These are phyloP conservation scores for Ischnura elegans DNA, from an alignment of 2,888 invertebrate genomes.

Conservation along the genomic window DNA sequence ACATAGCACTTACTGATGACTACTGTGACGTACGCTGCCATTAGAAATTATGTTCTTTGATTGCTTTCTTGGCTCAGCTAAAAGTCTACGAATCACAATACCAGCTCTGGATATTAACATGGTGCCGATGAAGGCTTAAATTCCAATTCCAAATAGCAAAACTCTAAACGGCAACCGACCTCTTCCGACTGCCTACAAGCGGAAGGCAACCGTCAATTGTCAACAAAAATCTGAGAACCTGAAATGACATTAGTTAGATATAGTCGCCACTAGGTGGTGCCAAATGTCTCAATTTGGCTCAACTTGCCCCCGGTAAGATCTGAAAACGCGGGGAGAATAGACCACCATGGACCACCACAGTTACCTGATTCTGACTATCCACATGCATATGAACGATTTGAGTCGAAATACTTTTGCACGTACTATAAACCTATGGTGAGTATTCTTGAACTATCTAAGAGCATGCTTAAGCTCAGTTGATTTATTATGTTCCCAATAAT, in stretches of 20 bases:
- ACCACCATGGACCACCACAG: no score
- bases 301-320: not conserved
- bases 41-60: not conserved
- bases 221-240: not conserved
- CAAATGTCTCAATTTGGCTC: not conserved
- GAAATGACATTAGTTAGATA: not conserved
- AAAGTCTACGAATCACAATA: not conserved
- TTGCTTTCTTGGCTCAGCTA: not conserved
- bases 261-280: not conserved
- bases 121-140: not conserved
- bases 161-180: not conserved
- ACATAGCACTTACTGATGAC: not conserved
- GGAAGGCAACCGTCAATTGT: not conserved
- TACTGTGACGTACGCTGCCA: not conserved
- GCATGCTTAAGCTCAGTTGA: no score
- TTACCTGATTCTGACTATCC: no score
- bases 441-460: no score
- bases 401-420: no score
- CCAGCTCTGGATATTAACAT: constrained; percentile 46
- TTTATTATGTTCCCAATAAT: no score
- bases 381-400: no score
- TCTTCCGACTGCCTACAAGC: not conserved
- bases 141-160: not conserved
- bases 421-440: no score
- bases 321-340: no score